phyloP scores from a whole-genome alignment of 2,113 vertebrate species.

The Castor canadensis region DNA sequence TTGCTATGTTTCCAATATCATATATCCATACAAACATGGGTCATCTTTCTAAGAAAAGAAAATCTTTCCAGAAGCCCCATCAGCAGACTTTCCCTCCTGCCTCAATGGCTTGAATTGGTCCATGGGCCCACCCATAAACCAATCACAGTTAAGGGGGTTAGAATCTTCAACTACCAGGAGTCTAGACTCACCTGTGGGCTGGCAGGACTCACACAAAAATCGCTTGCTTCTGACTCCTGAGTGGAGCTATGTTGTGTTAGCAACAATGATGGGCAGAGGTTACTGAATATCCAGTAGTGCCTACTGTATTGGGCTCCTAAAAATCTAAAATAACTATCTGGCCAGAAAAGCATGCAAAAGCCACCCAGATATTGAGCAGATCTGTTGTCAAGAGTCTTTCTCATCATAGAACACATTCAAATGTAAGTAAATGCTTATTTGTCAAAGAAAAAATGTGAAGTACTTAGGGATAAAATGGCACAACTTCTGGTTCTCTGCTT shows the following conservation, averaged over 20 bases:
- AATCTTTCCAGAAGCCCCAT: not conserved
- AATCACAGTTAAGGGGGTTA: not conserved
- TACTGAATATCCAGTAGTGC: not conserved
- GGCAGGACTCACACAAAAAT: rapidly evolving
- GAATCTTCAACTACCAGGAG: not conserved
- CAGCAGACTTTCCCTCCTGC: not conserved
- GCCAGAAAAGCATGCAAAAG: not conserved
- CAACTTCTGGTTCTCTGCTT: not conserved
- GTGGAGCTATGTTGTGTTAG: not conserved
- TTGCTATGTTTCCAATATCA: not conserved
- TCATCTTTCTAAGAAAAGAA: not conserved
- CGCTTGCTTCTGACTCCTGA: not conserved
- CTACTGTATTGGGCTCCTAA: not conserved
- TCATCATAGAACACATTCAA: not conserved
- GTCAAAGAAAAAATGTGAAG: not conserved
- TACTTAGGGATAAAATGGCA: not conserved
- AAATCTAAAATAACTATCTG: not conserved
- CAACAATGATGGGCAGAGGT: not conserved
- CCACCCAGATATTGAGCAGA: not conserved
- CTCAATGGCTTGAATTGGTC: not conserved
- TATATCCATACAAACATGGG: not conserved
- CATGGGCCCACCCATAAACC: not conserved
- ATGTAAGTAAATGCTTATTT: not conserved
- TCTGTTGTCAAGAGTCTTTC: not conserved
- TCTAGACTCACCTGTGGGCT: not conserved